Base-by-base conservation (phyloP, 2,888 invertebrate genomes). In the Scrobipalpa costella region DNA sequence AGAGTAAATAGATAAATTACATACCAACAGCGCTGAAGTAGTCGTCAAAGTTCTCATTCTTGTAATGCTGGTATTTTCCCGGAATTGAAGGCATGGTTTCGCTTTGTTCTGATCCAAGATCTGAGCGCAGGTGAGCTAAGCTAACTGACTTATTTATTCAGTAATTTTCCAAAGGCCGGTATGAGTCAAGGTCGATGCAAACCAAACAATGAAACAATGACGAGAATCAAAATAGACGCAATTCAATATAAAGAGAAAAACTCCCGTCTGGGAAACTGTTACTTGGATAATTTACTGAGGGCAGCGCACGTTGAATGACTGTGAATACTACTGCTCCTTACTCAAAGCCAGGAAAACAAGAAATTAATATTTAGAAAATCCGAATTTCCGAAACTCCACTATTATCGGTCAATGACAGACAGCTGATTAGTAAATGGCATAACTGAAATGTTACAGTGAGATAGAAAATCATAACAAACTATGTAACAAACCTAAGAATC, bases 41-140 rank as follows among this genome's bases (percentile, higher is more conserved):
- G 15, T 61, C 61, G 11, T 61, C 61, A 38, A 61, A 33, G n/a
- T 38, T 61, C 17, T 61, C 61, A 61, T 61, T 61, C 27, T 61
- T 61, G 27, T 61, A 61, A 38, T 61, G 61, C 38, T 61, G 50
- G 38, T 52, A 63, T 60, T 55, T 63, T 38, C 63, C 61, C 21
- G 61, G 21, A 11, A 61, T 61, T 1, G 52, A 38, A 38, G 61
- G 36, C 61, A 61, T 61, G 49, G 57, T 58, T 36, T 21, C 27
- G 33, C 2, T 50, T 47, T 57, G 5, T 27, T 2, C 36, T 7
- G 7, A 36, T 7, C 36, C 27, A 27, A 5, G 5, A 27, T 3
- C 27, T 27, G 5, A n/a, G n/a, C n/a, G n/a, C n/a, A n/a, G n/a
- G 34, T 36, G 36, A 9, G 36, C 8, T 7, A 36, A 7, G 11